Evolutionary conservation across 1,140 invertebrate species (phyloP), one percentile per base, ranked within the genome.

Genomic region (Aphelenchoides fujianensis): DNA sequence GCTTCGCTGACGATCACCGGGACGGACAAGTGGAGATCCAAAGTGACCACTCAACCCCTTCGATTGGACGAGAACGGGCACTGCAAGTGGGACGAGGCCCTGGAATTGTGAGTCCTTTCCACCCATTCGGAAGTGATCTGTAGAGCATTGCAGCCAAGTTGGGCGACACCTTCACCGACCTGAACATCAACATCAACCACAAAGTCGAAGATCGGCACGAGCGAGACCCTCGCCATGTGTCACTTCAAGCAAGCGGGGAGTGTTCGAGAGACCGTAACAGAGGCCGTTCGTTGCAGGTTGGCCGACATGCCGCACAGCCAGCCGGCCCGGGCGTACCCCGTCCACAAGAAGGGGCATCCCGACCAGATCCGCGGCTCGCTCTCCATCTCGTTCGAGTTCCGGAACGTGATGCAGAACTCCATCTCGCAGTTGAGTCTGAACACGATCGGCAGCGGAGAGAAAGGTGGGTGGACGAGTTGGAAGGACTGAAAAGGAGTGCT

Each of bases 91-190:
- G 57, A 77, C 55, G 76, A 80, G 30, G 67, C 74, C 52, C 71
- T 80, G n/a, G 75, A 80, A 77, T 80, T 80, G 78, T 77, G 61
- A 68, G 78, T 68, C n/a, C n/a, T 74, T 73, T 69, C 54, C 3
- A 30, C 0, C n/a, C 34, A 34, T 3, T 23, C 3, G 2, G 2
- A 0, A 53, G n/a, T n/a, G n/a, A n/a, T n/a, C n/a, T n/a, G n/a
- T n/a, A n/a, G n/a, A n/a, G n/a, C n/a, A n/a, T 69, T 76, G 59
- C 32, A 78, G 75, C 52, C 55, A 73, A 34, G n/a, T 35, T 76
- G 19, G 69, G 54, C 9, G 76, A 75, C 30, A 78, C 31, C 16
- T 76, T 63, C 63, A 76, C 75, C 3, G 62, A 78, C 35, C 52
- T 75, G 2, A 41, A 48, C 2, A 71, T 78, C 31, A 76, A 78